phyloP scores from a whole-genome alignment of 2,888 invertebrate genomes.

The Ditula angustiorana region DNA sequence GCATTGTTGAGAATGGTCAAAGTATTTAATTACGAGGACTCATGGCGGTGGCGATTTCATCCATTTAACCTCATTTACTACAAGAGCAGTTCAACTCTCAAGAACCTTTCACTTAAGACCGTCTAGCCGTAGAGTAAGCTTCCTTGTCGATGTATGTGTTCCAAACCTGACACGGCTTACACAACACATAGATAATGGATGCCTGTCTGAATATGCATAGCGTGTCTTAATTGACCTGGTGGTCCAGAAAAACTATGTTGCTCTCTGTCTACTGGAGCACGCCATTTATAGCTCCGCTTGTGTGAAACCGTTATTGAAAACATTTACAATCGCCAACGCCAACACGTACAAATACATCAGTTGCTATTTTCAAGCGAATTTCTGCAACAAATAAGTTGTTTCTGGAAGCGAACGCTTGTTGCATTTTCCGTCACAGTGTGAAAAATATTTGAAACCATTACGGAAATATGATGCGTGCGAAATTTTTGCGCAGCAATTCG shows the following conservation, averaged over 20 bases:
- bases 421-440: constrained; percentile 37
- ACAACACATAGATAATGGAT: constrained; percentile 1
- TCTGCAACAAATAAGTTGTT: constrained; percentile 27
- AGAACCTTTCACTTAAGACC: constrained; percentile 28
- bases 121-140: constrained; percentile 18
- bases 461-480: constrained; percentile 32
- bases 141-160: constrained; percentile 10
- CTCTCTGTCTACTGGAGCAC: neutral
- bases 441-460: constrained; percentile 39
- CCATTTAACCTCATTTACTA: constrained; percentile 47
- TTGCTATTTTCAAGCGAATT: constrained; percentile 13
- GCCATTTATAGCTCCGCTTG: neutral
- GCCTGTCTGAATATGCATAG: constrained; percentile 13
- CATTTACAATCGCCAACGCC: neutral
- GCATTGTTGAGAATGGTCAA: constrained; percentile 59
- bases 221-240: constrained; percentile 5
- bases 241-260: constrained; percentile 1
- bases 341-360: neutral
- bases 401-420: constrained; percentile 43
- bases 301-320: neutral
- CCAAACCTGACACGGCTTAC: constrained; percentile 15
- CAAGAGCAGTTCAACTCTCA: constrained; percentile 24
- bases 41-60: constrained; percentile 56
- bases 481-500: constrained; percentile 40
- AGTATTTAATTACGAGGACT: constrained; percentile 72